These are phyloP conservation scores for Bucorvus abyssinicus DNA, from an alignment of 2,797 vertebrate genomes.

Conservation along the genomic window DNA sequence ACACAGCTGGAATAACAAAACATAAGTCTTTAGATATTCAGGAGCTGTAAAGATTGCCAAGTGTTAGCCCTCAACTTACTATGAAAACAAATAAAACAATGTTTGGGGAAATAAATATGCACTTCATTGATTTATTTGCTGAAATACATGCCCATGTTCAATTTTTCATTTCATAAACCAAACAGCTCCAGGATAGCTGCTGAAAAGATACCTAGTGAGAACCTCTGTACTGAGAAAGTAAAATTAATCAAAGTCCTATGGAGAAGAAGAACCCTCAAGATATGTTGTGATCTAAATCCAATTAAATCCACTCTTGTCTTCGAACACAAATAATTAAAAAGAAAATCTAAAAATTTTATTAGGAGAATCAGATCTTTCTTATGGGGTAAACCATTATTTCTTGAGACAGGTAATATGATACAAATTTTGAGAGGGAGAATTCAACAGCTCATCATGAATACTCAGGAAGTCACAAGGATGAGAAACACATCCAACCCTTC, in stretches of 20 bases:
- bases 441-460: not conserved
- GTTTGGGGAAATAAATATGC: not conserved
- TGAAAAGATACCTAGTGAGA: not conserved
- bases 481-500: fast-evolving
- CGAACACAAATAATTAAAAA: not conserved
- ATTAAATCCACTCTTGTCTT: not conserved
- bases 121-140: not conserved
- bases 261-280: not conserved
- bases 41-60: not conserved
- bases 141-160: not conserved
- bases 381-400: not conserved
- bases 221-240: not conserved
- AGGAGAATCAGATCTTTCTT: not conserved
- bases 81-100: not conserved
- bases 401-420: not conserved
- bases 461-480: not conserved
- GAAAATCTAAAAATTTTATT: not conserved
- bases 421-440: not conserved
- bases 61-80: not conserved
- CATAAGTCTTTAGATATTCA: not conserved
- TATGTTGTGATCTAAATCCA: not conserved
- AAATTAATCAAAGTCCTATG: not conserved
- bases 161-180: slow-evolving; percentile 4
- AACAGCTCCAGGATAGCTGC: not conserved
- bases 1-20: not conserved